Percentiles rank a stretch among this genome's conserved stretches.
phyloP scores from a whole-genome alignment of 2,888 invertebrate species.

The Serripes groenlandicus region DNA sequence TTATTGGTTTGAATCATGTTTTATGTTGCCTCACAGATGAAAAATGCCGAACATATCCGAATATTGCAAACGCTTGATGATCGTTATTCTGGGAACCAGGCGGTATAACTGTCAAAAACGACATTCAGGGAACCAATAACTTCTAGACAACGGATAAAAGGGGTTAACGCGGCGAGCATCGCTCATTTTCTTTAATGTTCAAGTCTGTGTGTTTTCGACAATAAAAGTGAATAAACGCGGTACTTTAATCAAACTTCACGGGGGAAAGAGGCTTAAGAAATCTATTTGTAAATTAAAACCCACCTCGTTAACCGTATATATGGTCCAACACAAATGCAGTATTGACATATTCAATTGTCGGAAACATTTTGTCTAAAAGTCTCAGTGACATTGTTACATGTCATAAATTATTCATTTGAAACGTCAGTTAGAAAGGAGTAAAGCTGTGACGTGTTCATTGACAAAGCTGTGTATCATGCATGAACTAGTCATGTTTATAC shows the following conservation, averaged over 20 bases:
- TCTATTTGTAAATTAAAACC: conserved; percentile 64
- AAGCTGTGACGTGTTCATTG: too few relatives aligned
- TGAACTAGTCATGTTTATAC: too few relatives aligned
- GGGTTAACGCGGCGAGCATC: conserved; percentile 59
- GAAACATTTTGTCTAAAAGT: conserved; percentile 35
- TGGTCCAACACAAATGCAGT: conserved; percentile 24
- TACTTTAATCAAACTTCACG: conserved; percentile 37
- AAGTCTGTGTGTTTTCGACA: conserved; percentile 64
- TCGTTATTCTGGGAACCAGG: conserved; percentile 19
- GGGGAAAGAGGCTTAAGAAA: conserved; percentile 39
- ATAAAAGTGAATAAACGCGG: conserved; percentile 59
- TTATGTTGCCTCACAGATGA: conserved; percentile 61
- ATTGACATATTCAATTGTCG: conserved; percentile 36
- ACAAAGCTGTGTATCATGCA: too few relatives aligned
- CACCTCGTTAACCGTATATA: conserved; percentile 50
- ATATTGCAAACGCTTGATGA: conserved; percentile 28
- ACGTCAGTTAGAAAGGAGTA: not conserved
- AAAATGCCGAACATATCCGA: conserved; percentile 47
- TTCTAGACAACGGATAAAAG: conserved; percentile 43
- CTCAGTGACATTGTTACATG: conserved; percentile 10
- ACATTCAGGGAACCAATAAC: conserved; percentile 22
- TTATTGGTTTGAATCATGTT: conserved; percentile 62
- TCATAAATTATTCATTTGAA: conserved; percentile 7
- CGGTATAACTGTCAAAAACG: conserved; percentile 24
- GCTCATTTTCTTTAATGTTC: conserved; percentile 64